A percentile compares a stretch with the other conserved stretches of the same genome.
phyloP scores from a whole-genome alignment of 2,797 vertebrate species.

The Trachops cirrhosus region DNA sequence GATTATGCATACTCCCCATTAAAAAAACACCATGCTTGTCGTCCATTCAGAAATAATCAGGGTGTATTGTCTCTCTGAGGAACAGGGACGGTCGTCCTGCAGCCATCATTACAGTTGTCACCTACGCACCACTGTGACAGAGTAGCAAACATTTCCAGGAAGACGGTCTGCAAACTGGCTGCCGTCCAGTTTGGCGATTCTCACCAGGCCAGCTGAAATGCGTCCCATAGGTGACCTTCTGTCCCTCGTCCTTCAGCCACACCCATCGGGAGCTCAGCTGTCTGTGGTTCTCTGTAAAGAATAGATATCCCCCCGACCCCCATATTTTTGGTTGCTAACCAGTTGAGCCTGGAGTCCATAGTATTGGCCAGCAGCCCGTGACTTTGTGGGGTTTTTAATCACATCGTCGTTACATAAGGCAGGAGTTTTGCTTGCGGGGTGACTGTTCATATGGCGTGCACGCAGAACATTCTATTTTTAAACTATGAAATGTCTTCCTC shows the following conservation, averaged over 20 bases:
- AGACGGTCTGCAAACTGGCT: constrained; percentile 5
- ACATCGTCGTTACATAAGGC: neutral
- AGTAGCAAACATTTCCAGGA: constrained; percentile 58
- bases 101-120: neutral
- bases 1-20: neutral
- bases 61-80: neutral
- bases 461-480: constrained; percentile 35
- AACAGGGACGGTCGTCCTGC: neutral
- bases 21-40: neutral
- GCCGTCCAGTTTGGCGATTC: neutral
- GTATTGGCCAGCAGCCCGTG: neutral
- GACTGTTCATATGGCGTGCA: neutral
- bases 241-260: neutral
- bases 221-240: neutral
- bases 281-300: neutral
- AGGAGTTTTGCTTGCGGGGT: neutral
- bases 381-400: neutral
- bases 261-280: too few relatives aligned
- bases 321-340: neutral
- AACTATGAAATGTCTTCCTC: neutral
- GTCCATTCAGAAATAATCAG: constrained; percentile 34
- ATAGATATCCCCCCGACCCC: too few relatives aligned
- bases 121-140: neutral
- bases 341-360: neutral
- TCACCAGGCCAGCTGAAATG: neutral